Base-by-base conservation (phyloP, 2,797 vertebrate species). In the Scyliorhinus canicula region DNA sequence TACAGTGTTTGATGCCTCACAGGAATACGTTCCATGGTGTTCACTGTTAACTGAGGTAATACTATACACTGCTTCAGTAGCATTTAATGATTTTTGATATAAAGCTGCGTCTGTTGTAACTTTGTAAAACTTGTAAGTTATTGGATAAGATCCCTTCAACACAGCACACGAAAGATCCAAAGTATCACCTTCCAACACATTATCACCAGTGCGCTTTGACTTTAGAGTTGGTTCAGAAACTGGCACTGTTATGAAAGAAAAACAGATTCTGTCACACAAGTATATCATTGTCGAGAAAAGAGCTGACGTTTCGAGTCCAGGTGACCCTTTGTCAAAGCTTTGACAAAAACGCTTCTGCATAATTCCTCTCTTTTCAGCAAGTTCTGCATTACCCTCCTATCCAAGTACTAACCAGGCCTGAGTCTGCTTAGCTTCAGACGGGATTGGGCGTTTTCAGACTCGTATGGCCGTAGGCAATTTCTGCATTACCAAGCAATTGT, bases 61-160 rank as follows among this genome's bases (percentile, higher is more conserved):
- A 5, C 0, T 14, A 90, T 90, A 16, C 55, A 90, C 86, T 57
- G 52, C 86, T 57, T 16, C 35, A 60, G 52, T n/a, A 21, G 31
- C 55, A 90, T 60, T 90, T 60, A 90, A 90, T 4, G 12, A n/a
- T n/a, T 19, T n/a, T 57, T 60, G 55, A 60, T 90, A 35, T 8
- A 90, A 60, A 60, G 35, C 31, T 7, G 2, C 16, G 21, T 35
- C 55, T 60, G 86, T 7, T 16, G 35, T 35, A n/a, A 19, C 86
- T 90, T 90, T 57, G 52, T 90, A 90, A 90, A 90, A 90, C 16
- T 55, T 90, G 86, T 60, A 90, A 57, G 55, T 90, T 90, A 90
- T 90, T 90, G 86, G 86, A 35, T 16, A 60, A 40, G 86, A 60
- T 90, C 86, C 86, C 35, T 35, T 21, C 52, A n/a, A 57, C 55